These are phyloP conservation scores for Agelastica alni DNA, from an alignment of 2,888 invertebrate species.

Conservation along the genomic window DNA sequence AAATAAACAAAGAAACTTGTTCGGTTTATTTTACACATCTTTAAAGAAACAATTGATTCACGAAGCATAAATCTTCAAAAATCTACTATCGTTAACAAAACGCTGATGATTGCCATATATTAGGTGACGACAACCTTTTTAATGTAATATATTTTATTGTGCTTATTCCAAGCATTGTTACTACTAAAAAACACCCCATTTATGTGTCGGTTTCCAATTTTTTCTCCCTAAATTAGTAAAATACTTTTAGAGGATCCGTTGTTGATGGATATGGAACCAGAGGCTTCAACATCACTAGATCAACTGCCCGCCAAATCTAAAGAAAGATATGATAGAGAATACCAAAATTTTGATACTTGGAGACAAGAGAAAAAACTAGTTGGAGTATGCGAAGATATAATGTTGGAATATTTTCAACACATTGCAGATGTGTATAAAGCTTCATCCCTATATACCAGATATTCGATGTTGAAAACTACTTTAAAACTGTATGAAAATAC, in stretches of 20 bases:
- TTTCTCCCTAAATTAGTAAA: not conserved
- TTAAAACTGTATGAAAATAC: slow-evolving; percentile 1
- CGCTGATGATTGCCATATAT: too few relatives aligned
- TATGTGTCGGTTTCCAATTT: not conserved
- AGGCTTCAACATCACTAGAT: not conserved
- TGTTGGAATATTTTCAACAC: slow-evolving; percentile 11
- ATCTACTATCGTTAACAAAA: too few relatives aligned
- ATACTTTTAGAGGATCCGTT: not conserved
- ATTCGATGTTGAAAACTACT: slow-evolving; percentile 15
- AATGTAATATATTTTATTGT: too few relatives aligned
- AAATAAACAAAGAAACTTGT: too few relatives aligned
- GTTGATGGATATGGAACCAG: too few relatives aligned
- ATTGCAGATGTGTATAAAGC: slow-evolving; percentile 11
- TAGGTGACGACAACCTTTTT: too few relatives aligned
- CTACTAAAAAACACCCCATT: too few relatives aligned
- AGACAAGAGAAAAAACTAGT: slow-evolving; percentile 3
- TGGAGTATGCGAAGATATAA: slow-evolving; percentile 4
- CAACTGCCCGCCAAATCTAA: slow-evolving; percentile 9
- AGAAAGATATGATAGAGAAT: slow-evolving; percentile 11
- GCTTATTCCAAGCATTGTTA: too few relatives aligned
- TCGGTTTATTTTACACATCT: too few relatives aligned
- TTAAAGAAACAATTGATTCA: too few relatives aligned
- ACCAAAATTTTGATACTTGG: slow-evolving; percentile 13
- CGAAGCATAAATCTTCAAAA: too few relatives aligned
- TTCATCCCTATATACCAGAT: slow-evolving; percentile 9